Base-by-base conservation (phyloP, 1,140 invertebrate species). In the Apocrypta bakeri region DNA sequence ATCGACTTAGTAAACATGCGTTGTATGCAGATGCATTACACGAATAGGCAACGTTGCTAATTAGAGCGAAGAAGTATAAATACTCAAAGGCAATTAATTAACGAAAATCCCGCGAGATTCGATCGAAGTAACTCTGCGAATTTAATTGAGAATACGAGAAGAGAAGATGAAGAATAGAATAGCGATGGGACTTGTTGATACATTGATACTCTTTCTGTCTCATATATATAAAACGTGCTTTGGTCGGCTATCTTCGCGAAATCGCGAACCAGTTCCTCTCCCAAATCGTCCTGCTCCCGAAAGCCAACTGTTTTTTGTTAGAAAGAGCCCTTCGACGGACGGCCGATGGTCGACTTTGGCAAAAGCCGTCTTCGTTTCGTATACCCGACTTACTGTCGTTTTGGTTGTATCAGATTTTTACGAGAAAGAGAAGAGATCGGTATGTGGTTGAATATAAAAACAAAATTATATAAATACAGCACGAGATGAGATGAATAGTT, bases 221-320 rank as follows among this genome's bases (percentile, higher is more conserved):
- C 33, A 4, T 9, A 9, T 37, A 88, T 87, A 90, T 90, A 91
- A 91, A 90, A 90, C 88, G 56, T 31, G 2, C n/a, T n/a, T 84
- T 48, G 87, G 42, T n/a, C n/a, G 9, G 14, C 73, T 91, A 91
- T 91, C 90, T 91, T 90, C 83, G 89, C 90, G 89, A 37, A 37
- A 91, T 91, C 90, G 88, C 90, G 89, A 91, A 91, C 90, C 90
- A 91, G 90, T 91, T 91, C 31, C 74, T n/a, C 72, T 40, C 72
- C 25, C 14, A 24, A 31, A 31, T 56, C 72, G 25, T 29, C 33
- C 11, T 11, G 68, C 29, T 11, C 27, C 37, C 33, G 71, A 48
- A 74, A 48, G n/a, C 42, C 12, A 3, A 14, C 11, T 29, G 29
- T 64, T 78, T 78, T 31, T 66, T 78, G 25, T 76, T 37, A 9